These are phyloP conservation scores for Ganaspis sp. DNA, from an alignment of 1,140 invertebrate species.

Conservation along the genomic window DNA sequence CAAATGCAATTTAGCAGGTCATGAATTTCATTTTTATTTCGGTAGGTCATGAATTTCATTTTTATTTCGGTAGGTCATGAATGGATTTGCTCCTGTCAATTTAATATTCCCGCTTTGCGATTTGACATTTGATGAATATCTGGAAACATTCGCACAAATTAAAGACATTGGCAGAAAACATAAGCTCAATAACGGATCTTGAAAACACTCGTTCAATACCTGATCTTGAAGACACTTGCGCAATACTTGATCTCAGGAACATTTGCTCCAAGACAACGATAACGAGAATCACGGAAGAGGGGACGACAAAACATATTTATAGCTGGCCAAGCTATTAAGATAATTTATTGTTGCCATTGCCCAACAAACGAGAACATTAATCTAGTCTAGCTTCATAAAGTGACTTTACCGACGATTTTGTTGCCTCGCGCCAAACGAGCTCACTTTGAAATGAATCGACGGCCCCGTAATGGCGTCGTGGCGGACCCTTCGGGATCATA, in stretches of 20 bases:
- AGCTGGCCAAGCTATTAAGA: constrained; percentile 73
- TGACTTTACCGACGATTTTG: constrained; percentile 74
- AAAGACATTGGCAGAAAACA: no score
- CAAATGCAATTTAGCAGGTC: no score
- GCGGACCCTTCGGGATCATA: constrained; percentile 60
- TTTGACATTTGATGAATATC: no score
- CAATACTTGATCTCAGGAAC: not conserved
- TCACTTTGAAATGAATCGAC: constrained; percentile 68
- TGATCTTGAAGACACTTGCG: not conserved
- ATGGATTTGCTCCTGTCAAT: no score
- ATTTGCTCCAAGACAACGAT: constrained; percentile 39
- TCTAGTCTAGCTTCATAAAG: constrained; percentile 76
- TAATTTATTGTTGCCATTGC: constrained; percentile 75
- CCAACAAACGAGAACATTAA: constrained; percentile 75
- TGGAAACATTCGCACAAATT: no score
- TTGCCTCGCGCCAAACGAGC: constrained; percentile 73
- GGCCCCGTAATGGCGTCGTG: constrained; percentile 58
- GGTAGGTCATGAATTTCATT: no score
- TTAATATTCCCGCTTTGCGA: no score
- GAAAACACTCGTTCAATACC: not conserved
- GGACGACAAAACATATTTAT: constrained; percentile 73
- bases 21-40: no score
- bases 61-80: no score
- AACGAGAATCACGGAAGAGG: constrained; percentile 65
- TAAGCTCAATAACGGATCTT: no score